Evolutionary conservation across 2,113 vertebrate species (phyloP), one percentile per base, ranked within the genome.

Genomic region (Salminus brasiliensis): DNA sequence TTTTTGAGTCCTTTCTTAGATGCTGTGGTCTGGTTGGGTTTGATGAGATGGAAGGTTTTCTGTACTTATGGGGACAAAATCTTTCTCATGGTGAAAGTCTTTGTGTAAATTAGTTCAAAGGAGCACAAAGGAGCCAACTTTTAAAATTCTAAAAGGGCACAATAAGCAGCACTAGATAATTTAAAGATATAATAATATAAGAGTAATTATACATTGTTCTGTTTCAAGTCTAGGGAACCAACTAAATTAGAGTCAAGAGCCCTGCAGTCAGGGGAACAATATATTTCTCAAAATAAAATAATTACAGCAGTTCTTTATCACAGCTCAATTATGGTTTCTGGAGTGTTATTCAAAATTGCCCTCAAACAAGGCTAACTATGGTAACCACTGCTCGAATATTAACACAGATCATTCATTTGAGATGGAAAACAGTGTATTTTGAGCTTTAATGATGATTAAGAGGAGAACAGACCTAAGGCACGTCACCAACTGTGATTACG

Each of bases 211-310:
- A 34, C 41, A 72, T 36, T 72, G 29, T 63, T 79, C 30, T 65
- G 27, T 25, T 21, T 12, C 65, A 72, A 72, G 16, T 62, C 15
- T 60, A 70, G 43, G n/a, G 23, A 41, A 34, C 57, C 10, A 10
- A 36, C 32, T 36, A n/a, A 66, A 60, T 52, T 16, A 39, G 47
- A 49, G 47, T 60, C 39, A 15, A 71, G 27, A 60, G 67, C 21
- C 5, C 60, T 62, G 67, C 34, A 49, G 57, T 78, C 23, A 71
- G 18, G 55, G 25, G 25, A 69, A 45, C 34, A 71, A 71, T 47
- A n/a, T 41, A 36, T 45, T 60, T 71, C 55, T 45, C 11, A 71
- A 78, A 78, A 36, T 62, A 78, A 71, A 62, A 43, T n/a, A 36
- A 27, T 70, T 70, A 25, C 25, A 47, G 30, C 25, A n/a, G 53